Percentiles rank a stretch among this genome's conserved stretches.
These are phyloP conservation scores for Gallinago stenura DNA, from an alignment of 2,797 vertebrate genomes.

Conservation along the genomic window DNA sequence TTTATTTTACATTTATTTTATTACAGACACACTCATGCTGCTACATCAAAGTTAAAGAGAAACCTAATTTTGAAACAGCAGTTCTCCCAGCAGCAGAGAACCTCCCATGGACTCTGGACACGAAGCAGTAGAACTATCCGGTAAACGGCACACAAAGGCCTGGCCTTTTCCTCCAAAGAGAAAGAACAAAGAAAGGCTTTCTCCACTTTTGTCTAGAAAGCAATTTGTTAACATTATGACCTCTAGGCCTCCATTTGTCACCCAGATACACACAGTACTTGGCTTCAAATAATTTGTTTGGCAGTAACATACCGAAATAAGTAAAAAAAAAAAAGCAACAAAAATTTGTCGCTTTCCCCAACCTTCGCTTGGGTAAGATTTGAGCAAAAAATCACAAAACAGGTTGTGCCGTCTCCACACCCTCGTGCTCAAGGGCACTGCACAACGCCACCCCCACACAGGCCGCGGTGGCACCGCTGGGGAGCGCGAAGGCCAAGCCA, in stretches of 20 bases:
- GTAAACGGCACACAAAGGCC: not conserved
- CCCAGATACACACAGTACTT: rapidly evolving
- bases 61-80: not conserved
- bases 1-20: not conserved
- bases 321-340: not conserved
- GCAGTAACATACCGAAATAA: rapidly evolving
- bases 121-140: rapidly evolving
- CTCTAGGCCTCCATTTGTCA: not conserved
- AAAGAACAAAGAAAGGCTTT: not conserved
- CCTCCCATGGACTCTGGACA: rapidly evolving
- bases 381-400: rapidly evolving
- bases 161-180: not conserved
- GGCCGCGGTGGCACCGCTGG: rapidly evolving
- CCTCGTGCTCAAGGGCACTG: not conserved
- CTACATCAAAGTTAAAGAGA: rapidly evolving
- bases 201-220: not conserved
- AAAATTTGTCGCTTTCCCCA: rapidly evolving
- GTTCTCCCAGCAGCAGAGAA: not conserved
- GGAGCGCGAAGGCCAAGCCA: rapidly evolving
- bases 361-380: rapidly evolving
- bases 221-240: not conserved
- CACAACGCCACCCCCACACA: rapidly evolving
- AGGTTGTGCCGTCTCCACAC: rapidly evolving
- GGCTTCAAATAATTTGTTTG: rapidly evolving
- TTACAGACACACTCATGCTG: rapidly evolving